Percentiles rank a stretch among this genome's conserved stretches.
Evolutionary conservation across 2,888 invertebrate species (phyloP).

Genomic region (Trachelus troglodyta): DNA sequence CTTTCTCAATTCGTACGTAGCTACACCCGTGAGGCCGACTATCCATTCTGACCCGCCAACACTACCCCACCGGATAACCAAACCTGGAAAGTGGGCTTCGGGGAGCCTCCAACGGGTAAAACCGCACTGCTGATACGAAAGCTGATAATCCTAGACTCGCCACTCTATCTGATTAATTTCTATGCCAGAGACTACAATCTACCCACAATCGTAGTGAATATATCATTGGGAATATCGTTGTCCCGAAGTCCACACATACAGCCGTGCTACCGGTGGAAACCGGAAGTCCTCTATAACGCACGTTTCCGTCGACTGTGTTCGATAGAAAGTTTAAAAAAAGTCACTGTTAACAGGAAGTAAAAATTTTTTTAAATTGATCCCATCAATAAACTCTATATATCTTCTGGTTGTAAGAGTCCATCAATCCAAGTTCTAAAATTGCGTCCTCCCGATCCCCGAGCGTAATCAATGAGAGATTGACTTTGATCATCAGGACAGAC

Average conservation of each 20-base stretch:
- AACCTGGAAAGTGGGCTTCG: constrained; percentile 23
- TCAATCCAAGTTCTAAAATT: neutral
- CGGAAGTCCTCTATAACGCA: neutral
- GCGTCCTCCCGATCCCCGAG: neutral
- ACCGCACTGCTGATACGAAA: constrained; percentile 43
- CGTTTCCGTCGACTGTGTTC: neutral
- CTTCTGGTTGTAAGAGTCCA: neutral
- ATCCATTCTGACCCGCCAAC: constrained; percentile 47
- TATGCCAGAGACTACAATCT: neutral
- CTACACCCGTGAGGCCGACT: constrained; percentile 45
- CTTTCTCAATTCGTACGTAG: constrained; percentile 47
- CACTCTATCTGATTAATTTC: constrained; percentile 50
- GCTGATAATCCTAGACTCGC: constrained; percentile 46
- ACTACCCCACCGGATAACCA: constrained; percentile 26
- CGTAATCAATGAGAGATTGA: neutral
- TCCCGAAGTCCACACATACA: neutral
- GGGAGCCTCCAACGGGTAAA: constrained; percentile 39
- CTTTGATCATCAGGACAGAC: neutral
- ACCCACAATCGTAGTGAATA: neutral
- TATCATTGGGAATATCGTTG: neutral
- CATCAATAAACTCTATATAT: neutral
- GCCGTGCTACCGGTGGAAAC: neutral
- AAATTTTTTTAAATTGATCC: neutral
- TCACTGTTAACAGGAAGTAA: neutral
- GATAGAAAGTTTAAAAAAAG: neutral